Evolutionary conservation across 92 coral and sea anemone genomes (phyloP).

Genomic region (Umimayanthus kanabou): DNA sequence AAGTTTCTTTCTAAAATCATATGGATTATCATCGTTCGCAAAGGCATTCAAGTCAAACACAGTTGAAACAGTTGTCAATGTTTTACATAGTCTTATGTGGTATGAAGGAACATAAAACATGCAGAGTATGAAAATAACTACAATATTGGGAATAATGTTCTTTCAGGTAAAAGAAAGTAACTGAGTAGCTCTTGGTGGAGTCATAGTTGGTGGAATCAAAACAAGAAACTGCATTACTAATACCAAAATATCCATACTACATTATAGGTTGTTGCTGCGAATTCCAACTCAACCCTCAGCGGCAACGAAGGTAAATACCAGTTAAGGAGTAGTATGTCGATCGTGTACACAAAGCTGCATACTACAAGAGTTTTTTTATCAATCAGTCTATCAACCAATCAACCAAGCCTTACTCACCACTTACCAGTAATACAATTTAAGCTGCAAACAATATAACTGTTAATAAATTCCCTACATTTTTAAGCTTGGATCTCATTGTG

Average conservation of each 20-base stretch:
- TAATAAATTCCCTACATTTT: too few species aligned
- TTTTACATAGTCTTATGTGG: background rate
- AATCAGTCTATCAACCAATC: too few species aligned
- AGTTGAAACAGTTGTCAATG: background rate
- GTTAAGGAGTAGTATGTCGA: too few species aligned
- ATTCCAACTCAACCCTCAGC: background rate
- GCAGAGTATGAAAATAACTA: background rate
- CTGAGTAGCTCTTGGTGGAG: background rate
- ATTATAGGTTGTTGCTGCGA: background rate
- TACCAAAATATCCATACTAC: background rate
- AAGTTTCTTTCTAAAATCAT: background rate
- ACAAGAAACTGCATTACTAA: background rate
- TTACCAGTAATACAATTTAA: too few species aligned
- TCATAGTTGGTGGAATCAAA: too few species aligned
- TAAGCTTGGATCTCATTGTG: too few species aligned
- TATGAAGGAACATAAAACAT: background rate
- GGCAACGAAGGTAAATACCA: background rate
- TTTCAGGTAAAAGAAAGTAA: background rate
- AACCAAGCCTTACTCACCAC: too few species aligned
- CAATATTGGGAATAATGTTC: background rate
- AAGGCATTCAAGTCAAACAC: background rate
- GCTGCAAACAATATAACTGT: too few species aligned
- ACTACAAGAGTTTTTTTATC: too few species aligned
- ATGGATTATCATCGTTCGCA: background rate
- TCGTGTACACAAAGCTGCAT: too few species aligned